Percentiles rank a stretch among this genome's conserved stretches.
phyloP scores from a whole-genome alignment of 2,113 vertebrate genomes.

The Azemiops feae region DNA sequence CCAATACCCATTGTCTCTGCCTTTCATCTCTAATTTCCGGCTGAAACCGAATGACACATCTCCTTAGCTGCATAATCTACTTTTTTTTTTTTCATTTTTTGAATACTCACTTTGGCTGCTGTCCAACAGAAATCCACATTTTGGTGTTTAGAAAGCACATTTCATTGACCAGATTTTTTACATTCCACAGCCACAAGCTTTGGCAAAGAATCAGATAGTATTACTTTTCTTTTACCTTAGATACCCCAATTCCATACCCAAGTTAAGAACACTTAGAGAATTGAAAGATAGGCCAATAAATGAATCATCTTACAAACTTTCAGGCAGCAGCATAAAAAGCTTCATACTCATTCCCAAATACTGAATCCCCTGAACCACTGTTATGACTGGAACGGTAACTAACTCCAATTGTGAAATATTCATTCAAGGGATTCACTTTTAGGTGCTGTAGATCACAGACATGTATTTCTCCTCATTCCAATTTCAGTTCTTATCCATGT shows the following conservation, averaged over 20 bases:
- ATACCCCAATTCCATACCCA: not conserved
- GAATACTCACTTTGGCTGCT: not conserved
- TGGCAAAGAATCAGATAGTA: not conserved
- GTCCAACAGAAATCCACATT: not conserved
- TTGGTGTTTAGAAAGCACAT: not conserved
- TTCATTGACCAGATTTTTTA: not conserved
- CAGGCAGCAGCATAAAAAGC: not conserved
- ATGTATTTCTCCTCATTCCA: not conserved
- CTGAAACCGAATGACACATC: not conserved
- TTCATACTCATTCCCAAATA: not conserved
- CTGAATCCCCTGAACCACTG: not conserved
- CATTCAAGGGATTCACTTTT: not conserved
- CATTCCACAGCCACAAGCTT: not conserved
- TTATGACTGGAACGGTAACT: not conserved
- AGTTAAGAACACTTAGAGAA: not conserved
- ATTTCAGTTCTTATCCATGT: not conserved
- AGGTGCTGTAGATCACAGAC: not conserved
- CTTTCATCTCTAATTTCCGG: not conserved
- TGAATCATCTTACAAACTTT: not conserved
- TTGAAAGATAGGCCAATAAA: not conserved
- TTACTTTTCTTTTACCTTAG: not conserved
- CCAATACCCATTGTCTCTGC: not conserved
- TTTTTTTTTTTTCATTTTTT: not conserved
- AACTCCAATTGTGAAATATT: not conserved
- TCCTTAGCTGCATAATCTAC: not conserved